Evolutionary conservation across 2,113 vertebrate species (phyloP), one percentile per base, ranked within the genome.

Genomic region (Puma concolor): DNA sequence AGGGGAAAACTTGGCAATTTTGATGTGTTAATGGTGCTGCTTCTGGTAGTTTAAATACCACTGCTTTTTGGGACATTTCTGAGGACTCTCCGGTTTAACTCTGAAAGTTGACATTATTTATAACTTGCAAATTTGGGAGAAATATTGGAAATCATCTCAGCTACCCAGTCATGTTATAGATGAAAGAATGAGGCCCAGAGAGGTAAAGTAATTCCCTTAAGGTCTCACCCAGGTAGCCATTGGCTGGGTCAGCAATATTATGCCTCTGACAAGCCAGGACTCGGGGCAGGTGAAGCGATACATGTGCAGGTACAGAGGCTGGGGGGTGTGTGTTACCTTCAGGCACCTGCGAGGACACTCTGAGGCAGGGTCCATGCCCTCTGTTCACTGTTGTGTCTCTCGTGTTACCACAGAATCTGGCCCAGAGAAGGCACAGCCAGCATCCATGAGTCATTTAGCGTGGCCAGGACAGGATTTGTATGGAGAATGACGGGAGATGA

Each of bases 81-180:
- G 80, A 93, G 71, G 76, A 87, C 38, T 88, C 38, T 66, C 33
- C 50, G 27, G 7, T 33, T 7, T 57, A 64, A 67, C 64, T 93
- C 92, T 88, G 41, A 92, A 95, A 79, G 95, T 72, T 64, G 64
- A 87, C 88, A 48, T 80, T 80, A 91, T 76, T 90, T 69, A 23
- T n/a, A 87, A 95, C 14, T 88, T 74, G 38, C 5, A 85, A 96
- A 90, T 3, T 21, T 76, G 4, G 69, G n/a, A 88, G 44, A 52
- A 67, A 74, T 29, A 80, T 92, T 57, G 52, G 54, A 93, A 71
- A 66, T 72, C 17, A 19, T 11, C 17, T 48, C 33, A 29, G 15
- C 9, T 60, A 2, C 21, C 13, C 38, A 9, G 25, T 84, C 44
- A 44, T 48, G 48, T 69, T 52, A 60, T 19, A 79, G 27, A 80